A percentile compares a stretch with the other conserved stretches of the same genome.
Conservation (phyloP, 2,888 invertebrate species). For the Drosophila histrio region DNA sequence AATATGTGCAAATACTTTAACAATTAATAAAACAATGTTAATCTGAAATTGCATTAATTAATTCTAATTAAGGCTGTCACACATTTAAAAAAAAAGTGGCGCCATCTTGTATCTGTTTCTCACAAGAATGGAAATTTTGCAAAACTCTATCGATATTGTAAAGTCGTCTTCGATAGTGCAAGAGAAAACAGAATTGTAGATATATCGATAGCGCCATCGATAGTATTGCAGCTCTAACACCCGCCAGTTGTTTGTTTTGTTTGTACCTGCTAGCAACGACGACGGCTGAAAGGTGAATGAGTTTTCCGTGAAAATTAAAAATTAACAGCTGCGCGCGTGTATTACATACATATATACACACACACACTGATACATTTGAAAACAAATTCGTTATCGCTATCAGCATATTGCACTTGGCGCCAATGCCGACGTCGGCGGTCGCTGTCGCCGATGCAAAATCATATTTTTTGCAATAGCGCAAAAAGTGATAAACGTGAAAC, state of each 20-base stretch:
- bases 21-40: too few relatives aligned
- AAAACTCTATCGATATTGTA: too few relatives aligned
- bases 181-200: too few relatives aligned
- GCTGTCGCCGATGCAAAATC: conserved; percentile 31
- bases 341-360: neutral
- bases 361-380: conserved; percentile 3
- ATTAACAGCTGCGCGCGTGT: conserved; percentile 51
- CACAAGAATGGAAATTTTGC: too few relatives aligned
- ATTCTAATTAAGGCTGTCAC: neutral
- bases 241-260: conserved; percentile 72
- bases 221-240: too few relatives aligned
- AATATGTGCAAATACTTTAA: too few relatives aligned
- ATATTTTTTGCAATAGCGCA: conserved; percentile 48
- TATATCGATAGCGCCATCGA: too few relatives aligned
- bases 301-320: conserved; percentile 38
- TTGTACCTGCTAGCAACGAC: conserved; percentile 59
- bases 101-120: too few relatives aligned
- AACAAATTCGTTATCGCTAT: conserved; percentile 43
- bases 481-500: conserved; percentile 70
- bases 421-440: conserved; percentile 10
- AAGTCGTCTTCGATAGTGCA: too few relatives aligned
- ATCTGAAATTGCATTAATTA: too few relatives aligned
- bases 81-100: too few relatives aligned
- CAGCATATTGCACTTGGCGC: conserved; percentile 38
- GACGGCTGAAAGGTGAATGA: conserved; percentile 67